Evolutionary conservation across 2,888 invertebrate genomes (phyloP).

Genomic region (Lasioglossum calceatum): DNA sequence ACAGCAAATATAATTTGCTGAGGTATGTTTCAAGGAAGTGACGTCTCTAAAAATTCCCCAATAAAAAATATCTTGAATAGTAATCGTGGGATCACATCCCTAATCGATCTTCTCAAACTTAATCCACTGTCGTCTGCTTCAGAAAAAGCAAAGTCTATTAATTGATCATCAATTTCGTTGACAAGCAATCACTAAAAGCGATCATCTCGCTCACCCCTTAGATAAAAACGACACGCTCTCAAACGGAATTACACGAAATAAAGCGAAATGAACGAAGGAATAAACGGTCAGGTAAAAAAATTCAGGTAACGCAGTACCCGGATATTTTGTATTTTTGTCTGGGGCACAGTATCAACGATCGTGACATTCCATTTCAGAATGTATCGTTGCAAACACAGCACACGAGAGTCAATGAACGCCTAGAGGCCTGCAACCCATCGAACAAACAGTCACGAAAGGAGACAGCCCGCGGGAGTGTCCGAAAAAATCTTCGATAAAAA

Average conservation of each 20-base stretch:
- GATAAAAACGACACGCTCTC: not conserved
- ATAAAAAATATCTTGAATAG: no score
- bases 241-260: not conserved
- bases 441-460: slow-evolving; percentile 37
- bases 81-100: not conserved
- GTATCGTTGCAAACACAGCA: not conserved
- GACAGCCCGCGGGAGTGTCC: slow-evolving; percentile 32
- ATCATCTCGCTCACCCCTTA: not conserved
- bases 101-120: not conserved
- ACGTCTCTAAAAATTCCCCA: not conserved
- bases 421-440: slow-evolving; percentile 59
- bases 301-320: not conserved
- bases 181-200: not conserved
- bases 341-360: not conserved
- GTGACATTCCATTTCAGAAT: not conserved
- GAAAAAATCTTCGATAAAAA: slow-evolving; percentile 37
- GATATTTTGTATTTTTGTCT: slow-evolving; percentile 4
- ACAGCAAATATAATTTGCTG: not conserved
- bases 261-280: not conserved
- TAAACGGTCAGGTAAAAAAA: not conserved
- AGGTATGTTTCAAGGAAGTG: not conserved
- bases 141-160: not conserved
- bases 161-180: not conserved
- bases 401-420: slow-evolving; percentile 46
- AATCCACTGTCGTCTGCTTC: not conserved